These are phyloP conservation scores for Melieria omissa DNA, from an alignment of 2,888 invertebrate genomes.

Conservation along the genomic window DNA sequence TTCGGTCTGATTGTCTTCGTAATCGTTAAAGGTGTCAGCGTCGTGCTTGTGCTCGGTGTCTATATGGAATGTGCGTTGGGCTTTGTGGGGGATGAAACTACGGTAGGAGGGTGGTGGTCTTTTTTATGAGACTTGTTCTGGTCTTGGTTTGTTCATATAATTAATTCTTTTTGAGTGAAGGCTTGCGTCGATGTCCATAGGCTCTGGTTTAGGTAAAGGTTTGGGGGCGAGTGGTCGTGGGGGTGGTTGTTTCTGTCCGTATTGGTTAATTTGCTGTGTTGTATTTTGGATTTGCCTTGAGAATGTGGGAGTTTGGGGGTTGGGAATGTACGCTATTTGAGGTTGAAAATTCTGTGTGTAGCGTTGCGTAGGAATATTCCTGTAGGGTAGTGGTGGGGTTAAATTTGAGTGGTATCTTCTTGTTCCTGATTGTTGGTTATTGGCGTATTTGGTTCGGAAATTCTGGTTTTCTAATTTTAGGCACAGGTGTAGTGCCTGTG, in stretches of 20 bases:
- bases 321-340: conserved; percentile 29
- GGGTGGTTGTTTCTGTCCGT: too few relatives aligned
- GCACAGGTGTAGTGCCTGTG: too few relatives aligned
- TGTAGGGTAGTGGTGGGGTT: conserved; percentile 18
- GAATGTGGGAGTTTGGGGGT: conserved; percentile 7
- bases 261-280: conserved; percentile 25
- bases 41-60: conserved; percentile 5
- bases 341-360: conserved; percentile 29
- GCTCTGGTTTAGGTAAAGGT: too few relatives aligned
- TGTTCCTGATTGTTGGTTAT: conserved; percentile 20
- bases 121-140: too few relatives aligned
- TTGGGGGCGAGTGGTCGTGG: too few relatives aligned
- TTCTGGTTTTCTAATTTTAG: too few relatives aligned
- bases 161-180: too few relatives aligned
- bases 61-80: conserved; percentile 34
- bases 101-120: not conserved
- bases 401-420: conserved; percentile 16
- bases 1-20: not conserved
- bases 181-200: too few relatives aligned
- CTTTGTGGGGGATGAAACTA: conserved; percentile 16
- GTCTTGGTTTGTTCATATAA: too few relatives aligned
- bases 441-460: conserved; percentile 21
- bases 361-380: conserved; percentile 9
- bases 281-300: conserved; percentile 8
- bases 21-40: too few relatives aligned